Base-by-base conservation (phyloP, 2,113 vertebrate genomes). In the Hippocampus abdominalis region DNA sequence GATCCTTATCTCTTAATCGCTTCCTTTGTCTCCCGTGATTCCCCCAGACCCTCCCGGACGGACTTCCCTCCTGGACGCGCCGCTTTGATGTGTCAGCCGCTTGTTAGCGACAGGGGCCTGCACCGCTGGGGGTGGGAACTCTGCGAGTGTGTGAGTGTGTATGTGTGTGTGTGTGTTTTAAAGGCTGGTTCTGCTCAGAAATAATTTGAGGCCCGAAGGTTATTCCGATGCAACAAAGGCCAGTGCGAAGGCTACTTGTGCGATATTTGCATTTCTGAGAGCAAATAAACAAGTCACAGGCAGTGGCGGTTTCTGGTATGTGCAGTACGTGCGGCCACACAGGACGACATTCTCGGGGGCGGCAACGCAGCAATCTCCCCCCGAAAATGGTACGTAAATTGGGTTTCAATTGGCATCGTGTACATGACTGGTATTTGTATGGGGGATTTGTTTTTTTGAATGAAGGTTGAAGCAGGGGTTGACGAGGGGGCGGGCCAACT, bases 1-100 rank as follows among this genome's bases (percentile, higher is more conserved):
- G 94, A 96, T 96, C 88, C 91, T 97, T 97, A 96, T 97, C 96
- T 95, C 93, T 94, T 95, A 95, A 98, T 95, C 91, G 92, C 96
- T 95, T 93, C 92, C 94, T 98, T 97, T 96, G 95, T 97, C 89
- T 94, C 94, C 93, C 84, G 90, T 87, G 93, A 94, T 92, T 94
- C 95, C 93, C 25, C 91, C 92, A 92, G 93, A 93, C 92, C 94
- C 93, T 93, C 78, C 93, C 91, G 91, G 92, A 91, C 91, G 91
- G 92, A 91, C 94, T 94, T 94, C 91, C 90, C 91, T 91, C 91
- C 91, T 36, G 91, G 93, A 93, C 92, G 84, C 65, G 40, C 83
- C 29, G 89, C 96, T 98, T 98, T 98, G 96, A 96, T 96, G 94
- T 97, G 84, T 84, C 71, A 64, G 77, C 80, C 81, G 84, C 90